These are phyloP conservation scores for Drosophila littoralis DNA, from an alignment of 1,140 invertebrate genomes.

Conservation along the genomic window DNA sequence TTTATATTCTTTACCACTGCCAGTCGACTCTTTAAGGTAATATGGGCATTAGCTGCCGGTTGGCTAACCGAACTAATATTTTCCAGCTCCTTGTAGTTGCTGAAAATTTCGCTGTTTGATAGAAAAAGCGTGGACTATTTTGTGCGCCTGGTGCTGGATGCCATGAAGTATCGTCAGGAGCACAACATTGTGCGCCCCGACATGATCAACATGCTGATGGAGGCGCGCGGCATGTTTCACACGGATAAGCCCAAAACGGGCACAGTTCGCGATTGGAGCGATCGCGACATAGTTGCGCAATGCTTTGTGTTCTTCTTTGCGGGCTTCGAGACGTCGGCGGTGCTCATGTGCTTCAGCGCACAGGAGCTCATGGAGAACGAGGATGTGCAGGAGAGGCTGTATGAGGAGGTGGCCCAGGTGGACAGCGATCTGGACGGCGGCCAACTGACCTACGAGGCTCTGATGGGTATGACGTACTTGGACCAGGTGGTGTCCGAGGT, in stretches of 20 bases:
- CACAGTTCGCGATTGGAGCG: conserved; percentile 84
- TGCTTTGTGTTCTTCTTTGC: conserved; percentile 87
- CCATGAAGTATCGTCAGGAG: conserved; percentile 85
- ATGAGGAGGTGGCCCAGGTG: conserved; percentile 86
- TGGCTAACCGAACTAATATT: not conserved
- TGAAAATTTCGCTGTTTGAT: conserved; percentile 68
- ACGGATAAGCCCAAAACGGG: conserved; percentile 69
- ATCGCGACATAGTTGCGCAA: conserved; percentile 88
- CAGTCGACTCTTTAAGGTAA: conserved; percentile 52
- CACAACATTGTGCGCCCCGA: conserved; percentile 85
- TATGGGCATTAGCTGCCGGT: not conserved
- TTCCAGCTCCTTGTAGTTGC: conserved; percentile 20
- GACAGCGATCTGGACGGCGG: conserved; percentile 58
- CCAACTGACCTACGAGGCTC: conserved; percentile 83
- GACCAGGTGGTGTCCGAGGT: conserved; percentile 86
- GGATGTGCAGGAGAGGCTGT: conserved; percentile 86
- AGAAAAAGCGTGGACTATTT: conserved; percentile 65
- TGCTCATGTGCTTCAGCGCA: conserved; percentile 85
- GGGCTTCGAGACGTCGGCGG: conserved; percentile 88
- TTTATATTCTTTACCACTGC: conserved; percentile 54
- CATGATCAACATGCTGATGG: conserved; percentile 86
- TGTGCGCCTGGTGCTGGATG: conserved; percentile 82
- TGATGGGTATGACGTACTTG: conserved; percentile 85
- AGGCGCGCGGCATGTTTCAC: conserved; percentile 85
- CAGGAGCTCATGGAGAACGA: conserved; percentile 86